These are phyloP conservation scores for Eupsilia transversa DNA, from an alignment of 2,888 invertebrate genomes.

Conservation along the genomic window DNA sequence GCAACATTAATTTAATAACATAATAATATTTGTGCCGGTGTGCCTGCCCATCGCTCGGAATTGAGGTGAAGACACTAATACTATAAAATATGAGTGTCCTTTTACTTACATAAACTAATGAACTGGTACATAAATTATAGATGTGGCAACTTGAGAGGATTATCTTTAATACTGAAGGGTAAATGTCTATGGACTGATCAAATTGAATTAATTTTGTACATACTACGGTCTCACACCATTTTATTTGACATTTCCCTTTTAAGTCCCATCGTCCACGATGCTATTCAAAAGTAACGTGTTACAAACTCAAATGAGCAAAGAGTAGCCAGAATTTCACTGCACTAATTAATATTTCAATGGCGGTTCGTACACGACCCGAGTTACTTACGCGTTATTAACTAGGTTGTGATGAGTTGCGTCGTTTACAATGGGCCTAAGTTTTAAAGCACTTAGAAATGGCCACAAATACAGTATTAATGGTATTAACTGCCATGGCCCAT, in stretches of 20 bases:
- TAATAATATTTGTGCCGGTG: conserved; percentile 22
- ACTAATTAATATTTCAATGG: neutral
- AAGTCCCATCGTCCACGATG: neutral
- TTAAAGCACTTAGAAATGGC: no score
- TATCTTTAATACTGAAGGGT: conserved; percentile 38
- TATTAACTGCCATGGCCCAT: neutral
- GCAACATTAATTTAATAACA: conserved; percentile 22
- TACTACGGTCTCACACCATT: neutral
- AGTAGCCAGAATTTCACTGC: no score
- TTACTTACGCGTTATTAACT: neutral
- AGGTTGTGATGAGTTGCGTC: no score
- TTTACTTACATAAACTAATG: conserved; percentile 45
- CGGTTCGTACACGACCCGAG: neutral
- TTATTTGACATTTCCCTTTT: neutral
- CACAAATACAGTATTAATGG: neutral
- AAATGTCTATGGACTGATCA: conserved; percentile 23
- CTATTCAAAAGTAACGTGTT: neutral
- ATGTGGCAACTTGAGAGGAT: conserved; percentile 43
- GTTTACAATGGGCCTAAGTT: no score
- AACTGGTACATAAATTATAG: conserved; percentile 48
- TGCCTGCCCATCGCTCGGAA: conserved; percentile 5
- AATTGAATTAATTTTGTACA: conserved; percentile 36
- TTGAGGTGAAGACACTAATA: conserved; percentile 43
- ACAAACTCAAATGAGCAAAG: no score
- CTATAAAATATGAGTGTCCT: conserved; percentile 53